A percentile compares a stretch with the other conserved stretches of the same genome.
phyloP scores from a whole-genome alignment of 1,140 invertebrate species.

The Camponotus floridanus region DNA sequence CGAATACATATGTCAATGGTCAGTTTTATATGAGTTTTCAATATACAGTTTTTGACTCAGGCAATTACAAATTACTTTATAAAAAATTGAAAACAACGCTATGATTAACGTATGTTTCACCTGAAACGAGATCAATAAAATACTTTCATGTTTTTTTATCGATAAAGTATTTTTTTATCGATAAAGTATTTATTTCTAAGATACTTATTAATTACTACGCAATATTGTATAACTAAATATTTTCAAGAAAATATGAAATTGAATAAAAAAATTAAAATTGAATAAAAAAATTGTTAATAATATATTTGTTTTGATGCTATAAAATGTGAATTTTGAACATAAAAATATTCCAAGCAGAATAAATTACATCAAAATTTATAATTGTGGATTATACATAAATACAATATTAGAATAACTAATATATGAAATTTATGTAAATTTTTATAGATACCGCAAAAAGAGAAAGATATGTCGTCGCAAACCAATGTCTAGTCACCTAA shows the following conservation, averaged over 20 bases:
- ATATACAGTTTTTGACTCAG: neutral
- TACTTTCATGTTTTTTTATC: constrained; percentile 30
- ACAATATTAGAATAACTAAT: neutral
- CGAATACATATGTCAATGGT: neutral
- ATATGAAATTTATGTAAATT: neutral
- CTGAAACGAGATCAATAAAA: constrained; percentile 18
- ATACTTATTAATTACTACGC: constrained; percentile 30
- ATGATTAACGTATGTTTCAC: constrained; percentile 9
- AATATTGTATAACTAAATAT: neutral
- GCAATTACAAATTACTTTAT: constrained; percentile 13
- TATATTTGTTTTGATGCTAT: constrained; percentile 10
- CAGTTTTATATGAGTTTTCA: constrained; percentile 39
- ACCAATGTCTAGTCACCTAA: constrained; percentile 20
- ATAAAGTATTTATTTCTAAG: constrained; percentile 30
- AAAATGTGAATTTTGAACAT: neutral
- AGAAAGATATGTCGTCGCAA: neutral
- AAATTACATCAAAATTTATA: constrained; percentile 6
- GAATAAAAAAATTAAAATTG: constrained; percentile 11
- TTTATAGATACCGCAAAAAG: neutral
- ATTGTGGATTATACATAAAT: constrained; percentile 20
- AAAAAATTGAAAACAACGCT: constrained; percentile 24
- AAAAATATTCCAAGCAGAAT: neutral
- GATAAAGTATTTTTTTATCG: constrained; percentile 34
- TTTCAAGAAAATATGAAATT: constrained; percentile 20
- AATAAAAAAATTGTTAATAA: constrained; percentile 16